Evolutionary conservation across 2,113 vertebrate species (phyloP), one percentile per base, ranked within the genome.

Genomic region (Corythoichthys intestinalis): DNA sequence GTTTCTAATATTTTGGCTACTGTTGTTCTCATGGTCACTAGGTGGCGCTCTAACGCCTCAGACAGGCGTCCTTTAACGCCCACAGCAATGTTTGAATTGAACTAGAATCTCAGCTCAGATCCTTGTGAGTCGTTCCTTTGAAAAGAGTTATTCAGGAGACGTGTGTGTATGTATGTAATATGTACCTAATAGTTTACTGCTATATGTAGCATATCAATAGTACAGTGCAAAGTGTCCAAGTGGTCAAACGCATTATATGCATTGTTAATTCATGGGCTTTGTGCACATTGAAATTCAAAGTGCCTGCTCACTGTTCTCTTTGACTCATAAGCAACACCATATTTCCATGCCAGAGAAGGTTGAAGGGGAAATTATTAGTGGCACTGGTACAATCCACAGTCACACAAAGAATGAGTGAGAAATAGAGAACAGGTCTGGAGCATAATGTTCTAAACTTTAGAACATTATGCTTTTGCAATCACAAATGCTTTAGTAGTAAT

Each of bases 311-410:
- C 88, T 81, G 83, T 88, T 86, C 81, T 83, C 77, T 8, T 47
- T 48, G 37, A 85, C 79, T 87, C 81, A 88, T 91, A 89, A 90
- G 83, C 86, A 90, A 87, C 88, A 88, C 86, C 85, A 88, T 90
- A 86, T 91, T 91, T 90, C 88, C 85, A 88, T 91, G 88, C 86
- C 88, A 82, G 84, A 85, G 90, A 88, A 89, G 87, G 87, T 79
- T 87, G 88, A 86, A 89, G 20, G 84, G 82, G 83, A 90, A 90
- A 91, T 91, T 89, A 90, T 92, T 91, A 84, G 89, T 87, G 83
- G 83, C 69, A 85, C 74, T 54, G 84, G 85, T 86, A 85, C 77
- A 78, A 37, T 37, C 56, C 56, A 37, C 3, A 13, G 10, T 4
- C 28, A 35, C 13, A 12, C 34, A 14, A 4, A 34, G 20, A 34